Evolutionary conservation across 2,113 vertebrate genomes (phyloP).

Genomic region (Cygnus buccinator): DNA sequence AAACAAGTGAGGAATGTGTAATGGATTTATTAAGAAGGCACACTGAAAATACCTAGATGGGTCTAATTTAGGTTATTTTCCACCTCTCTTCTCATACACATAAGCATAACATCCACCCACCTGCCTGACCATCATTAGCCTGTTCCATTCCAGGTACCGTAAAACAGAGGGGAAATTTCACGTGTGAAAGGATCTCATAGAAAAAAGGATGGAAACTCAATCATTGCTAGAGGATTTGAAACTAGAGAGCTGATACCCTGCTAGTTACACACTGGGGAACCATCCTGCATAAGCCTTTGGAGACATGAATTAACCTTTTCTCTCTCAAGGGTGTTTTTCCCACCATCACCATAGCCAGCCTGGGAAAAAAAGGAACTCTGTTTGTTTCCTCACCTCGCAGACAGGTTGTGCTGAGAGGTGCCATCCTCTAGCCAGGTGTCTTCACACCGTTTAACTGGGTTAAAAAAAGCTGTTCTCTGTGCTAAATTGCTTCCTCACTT

Average conservation of each 20-base stretch:
- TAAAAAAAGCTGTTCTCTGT: constrained; percentile 64
- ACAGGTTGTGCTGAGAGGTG: constrained; percentile 53
- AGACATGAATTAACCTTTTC: constrained; percentile 37
- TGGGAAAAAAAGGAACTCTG: constrained; percentile 15
- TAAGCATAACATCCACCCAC: not conserved
- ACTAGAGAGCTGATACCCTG: not conserved
- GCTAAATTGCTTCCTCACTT: constrained; percentile 71
- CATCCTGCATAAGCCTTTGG: not conserved
- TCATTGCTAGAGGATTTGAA: constrained; percentile 2
- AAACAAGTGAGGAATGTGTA: not conserved
- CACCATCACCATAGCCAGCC: not conserved
- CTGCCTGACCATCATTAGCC: not conserved
- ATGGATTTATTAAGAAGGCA: not conserved
- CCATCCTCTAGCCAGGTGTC: constrained; percentile 74
- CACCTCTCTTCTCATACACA: not conserved
- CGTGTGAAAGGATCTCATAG: not conserved
- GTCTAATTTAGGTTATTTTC: not conserved
- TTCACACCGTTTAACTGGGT: constrained; percentile 75
- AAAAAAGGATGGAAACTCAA: not conserved
- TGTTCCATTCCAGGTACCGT: not conserved
- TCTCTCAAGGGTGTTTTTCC: not conserved
- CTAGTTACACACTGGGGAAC: not conserved
- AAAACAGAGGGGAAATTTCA: not conserved
- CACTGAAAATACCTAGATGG: not conserved
- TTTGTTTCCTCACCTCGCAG: constrained; percentile 5